These are phyloP conservation scores for Mycalesis mineus DNA, from an alignment of 2,888 invertebrate genomes.

Conservation along the genomic window DNA sequence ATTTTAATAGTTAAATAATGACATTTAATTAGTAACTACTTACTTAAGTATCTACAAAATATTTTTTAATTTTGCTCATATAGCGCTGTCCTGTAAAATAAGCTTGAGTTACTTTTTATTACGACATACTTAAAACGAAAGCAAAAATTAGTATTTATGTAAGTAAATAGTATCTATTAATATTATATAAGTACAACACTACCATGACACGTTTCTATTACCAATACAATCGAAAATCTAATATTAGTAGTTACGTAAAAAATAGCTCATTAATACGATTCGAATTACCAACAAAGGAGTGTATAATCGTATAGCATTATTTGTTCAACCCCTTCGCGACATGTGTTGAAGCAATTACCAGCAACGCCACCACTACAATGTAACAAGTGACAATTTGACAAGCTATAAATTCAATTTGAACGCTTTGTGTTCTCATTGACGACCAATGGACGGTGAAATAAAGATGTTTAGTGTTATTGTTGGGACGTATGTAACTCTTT, in stretches of 20 bases:
- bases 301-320: slow-evolving; percentile 26
- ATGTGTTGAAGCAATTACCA: slow-evolving; percentile 72
- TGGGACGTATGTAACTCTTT: slow-evolving; percentile 32
- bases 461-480: slow-evolving; percentile 51
- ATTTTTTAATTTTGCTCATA: too few species aligned
- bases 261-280: slow-evolving; percentile 9
- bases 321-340: slow-evolving; percentile 60
- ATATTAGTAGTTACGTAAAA: background rate
- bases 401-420: slow-evolving; percentile 70
- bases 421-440: slow-evolving; percentile 52
- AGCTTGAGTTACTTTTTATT: too few species aligned
- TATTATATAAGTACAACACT: too few species aligned
- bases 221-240: background rate
- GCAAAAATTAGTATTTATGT: too few species aligned
- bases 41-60: too few species aligned
- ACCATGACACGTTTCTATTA: background rate
- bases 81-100: too few species aligned
- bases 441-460: slow-evolving; percentile 62
- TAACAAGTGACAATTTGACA: slow-evolving; percentile 70
- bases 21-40: too few species aligned
- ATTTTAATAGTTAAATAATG: too few species aligned
- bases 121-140: too few species aligned
- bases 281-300: slow-evolving; percentile 16
- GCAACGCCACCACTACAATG: slow-evolving; percentile 54
- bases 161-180: too few species aligned